Conservation (phyloP, 2,797 vertebrate species). For the Philypnodon macrostomus region DNA sequence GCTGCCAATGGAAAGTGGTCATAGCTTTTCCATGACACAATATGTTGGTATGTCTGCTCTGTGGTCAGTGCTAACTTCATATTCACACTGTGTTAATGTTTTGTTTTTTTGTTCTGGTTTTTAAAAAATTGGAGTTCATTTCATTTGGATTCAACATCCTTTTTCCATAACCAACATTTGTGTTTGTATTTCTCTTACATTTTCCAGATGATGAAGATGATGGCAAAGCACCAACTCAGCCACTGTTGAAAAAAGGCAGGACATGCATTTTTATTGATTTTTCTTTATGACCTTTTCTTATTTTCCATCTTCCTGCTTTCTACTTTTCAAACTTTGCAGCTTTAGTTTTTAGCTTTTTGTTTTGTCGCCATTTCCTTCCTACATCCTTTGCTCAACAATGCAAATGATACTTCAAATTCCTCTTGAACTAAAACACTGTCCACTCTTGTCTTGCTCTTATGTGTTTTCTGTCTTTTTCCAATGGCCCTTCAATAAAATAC, state of each 20-base stretch:
- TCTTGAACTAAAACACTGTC: conserved; percentile 27
- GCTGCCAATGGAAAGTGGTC: conserved; percentile 17
- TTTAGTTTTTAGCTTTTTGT: conserved; percentile 7
- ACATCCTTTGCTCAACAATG: conserved; percentile 19
- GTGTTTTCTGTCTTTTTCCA: conserved; percentile 27
- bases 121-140: neutral
- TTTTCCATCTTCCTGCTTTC: conserved; percentile 10
- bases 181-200: conserved; percentile 71
- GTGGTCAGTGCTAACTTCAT: neutral
- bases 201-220: conserved; percentile 93
- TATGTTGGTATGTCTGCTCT: neutral
- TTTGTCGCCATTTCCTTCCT: conserved; percentile 9
- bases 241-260: conserved; percentile 99
- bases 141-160: neutral
- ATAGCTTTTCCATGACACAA: conserved; percentile 13
- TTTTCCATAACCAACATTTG: conserved; percentile 50
- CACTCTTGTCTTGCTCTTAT: conserved; percentile 36
- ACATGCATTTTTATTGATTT: conserved; percentile 73
- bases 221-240: conserved; percentile 89
- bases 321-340: conserved; percentile 12
- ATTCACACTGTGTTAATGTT: neutral
- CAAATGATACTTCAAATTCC: conserved; percentile 24
- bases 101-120: neutral
- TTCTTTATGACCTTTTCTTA: conserved; percentile 21
- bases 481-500: conserved; percentile 27